Evolutionary conservation across 2,113 vertebrate genomes (phyloP), one percentile per base, ranked within the genome.

Genomic region (Rhagologus leucostigma): DNA sequence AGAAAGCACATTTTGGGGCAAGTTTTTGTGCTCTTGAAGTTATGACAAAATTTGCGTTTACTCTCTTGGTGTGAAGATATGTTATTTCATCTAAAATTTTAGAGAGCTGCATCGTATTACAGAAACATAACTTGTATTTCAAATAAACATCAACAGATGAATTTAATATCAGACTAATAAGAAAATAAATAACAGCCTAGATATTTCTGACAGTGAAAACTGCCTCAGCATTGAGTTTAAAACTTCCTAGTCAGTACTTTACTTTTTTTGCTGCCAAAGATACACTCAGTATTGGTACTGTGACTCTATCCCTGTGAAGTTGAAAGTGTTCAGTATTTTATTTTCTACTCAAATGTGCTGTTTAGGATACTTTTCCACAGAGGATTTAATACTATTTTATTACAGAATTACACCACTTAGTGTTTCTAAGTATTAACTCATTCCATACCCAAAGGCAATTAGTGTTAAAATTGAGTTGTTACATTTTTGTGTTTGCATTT

Each of bases 281-380:
- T 24, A 6, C 0, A 0, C 17, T 65, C 11, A 27, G 3, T 62
- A 10, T 35, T 55, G 30, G 16, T 71, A 29, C 53, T 50, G 11
- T 52, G 35, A 50, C 15, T 75, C n/a, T 55, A 23, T 74, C 16
- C 17, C 4, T 15, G 6, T 26, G 7, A 22, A 76, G 5, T 37
- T 56, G n/a, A 16, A 73, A 76, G 10, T 10, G 8, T 53, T 73
- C 4, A 21, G 20, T 42, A 22, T 56, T 65, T 71, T 44, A 37
- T 69, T 83, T 81, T 42, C n/a, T 47, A 11, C 14, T 14, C 10
- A 35, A 63, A 6, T 42, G 52, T 59, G 47, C 59, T 85, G 26
- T 84, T 7, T 70, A 68, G 41, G 50, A 27, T 91, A 19, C 33
- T 70, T 80, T 8, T 84, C 60, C 62, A 26, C 13, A 29, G 5